Evolutionary conservation across 1,140 invertebrate species (phyloP), one percentile per base, ranked within the genome.

Genomic region (Matsumurasca onukii): DNA sequence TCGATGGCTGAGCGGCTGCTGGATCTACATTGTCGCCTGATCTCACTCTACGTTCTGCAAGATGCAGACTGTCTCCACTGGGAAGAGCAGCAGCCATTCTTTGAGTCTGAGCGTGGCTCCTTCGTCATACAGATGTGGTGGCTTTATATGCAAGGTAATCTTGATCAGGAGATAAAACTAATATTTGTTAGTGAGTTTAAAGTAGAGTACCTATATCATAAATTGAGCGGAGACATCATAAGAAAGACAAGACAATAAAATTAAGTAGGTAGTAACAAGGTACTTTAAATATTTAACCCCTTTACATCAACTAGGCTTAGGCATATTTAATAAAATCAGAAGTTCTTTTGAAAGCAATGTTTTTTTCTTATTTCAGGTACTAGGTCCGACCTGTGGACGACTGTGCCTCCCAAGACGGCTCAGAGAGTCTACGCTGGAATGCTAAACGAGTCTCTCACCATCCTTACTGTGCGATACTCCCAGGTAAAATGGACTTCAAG

Each of bases 41-140:
- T 93, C 17, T 84, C 90, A 0, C 80, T 93, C 0, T 92, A 91
- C 70, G 87, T 93, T 34, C 78, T 93, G 12, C 91, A 92, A 75
- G 91, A 92, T 77, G 86, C 88, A 0, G 87, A 90, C 49, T 89
- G 87, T 12, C 79, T 91, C 13, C 84, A 84, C 75, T 92, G 85
- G 89, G 85, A 85, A 73, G 84, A 79, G 68, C 77, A 77, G 3
- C 84, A 83, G 68, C 79, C 82, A 1, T 89, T 85, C 74, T 88
- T 81, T 72, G 89, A 90, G 77, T 86, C 83, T 9, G 88, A 91
- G 73, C 78, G 88, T 30, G 89, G 88, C 1, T 91, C 90, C 1
- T 91, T 90, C 51, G 86, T 87, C 2, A 83, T 93, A 57, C 91
- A 92, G 77, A 92, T 92, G 85, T 93, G 91, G 91, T 90, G 89